A percentile compares a stretch with the other conserved stretches of the same genome.
Evolutionary conservation across 2,797 vertebrate species (phyloP).

Genomic region (Malurus splendens): DNA sequence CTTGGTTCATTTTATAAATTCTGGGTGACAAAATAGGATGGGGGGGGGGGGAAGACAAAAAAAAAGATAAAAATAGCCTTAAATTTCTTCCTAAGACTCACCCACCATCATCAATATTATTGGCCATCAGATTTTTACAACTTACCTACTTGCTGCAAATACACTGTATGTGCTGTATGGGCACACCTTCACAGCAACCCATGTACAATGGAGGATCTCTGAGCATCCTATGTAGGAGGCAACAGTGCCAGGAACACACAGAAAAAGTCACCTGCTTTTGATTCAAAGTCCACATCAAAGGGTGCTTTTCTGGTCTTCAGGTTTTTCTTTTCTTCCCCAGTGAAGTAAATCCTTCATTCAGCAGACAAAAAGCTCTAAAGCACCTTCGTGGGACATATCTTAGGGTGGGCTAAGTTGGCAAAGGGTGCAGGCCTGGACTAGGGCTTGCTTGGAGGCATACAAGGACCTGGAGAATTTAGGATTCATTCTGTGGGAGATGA

Average conservation of each 20-base stretch:
- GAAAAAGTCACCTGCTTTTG: not conserved
- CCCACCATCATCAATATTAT: not conserved
- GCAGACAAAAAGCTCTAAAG: not conserved
- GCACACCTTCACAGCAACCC: not conserved
- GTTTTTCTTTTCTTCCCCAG: not conserved
- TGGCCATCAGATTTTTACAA: not conserved
- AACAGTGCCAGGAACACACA: not conserved
- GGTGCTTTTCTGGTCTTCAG: not conserved
- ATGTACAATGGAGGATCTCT: not conserved
- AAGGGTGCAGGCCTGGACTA: not conserved
- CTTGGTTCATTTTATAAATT: not conserved
- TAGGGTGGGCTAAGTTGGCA: not conserved
- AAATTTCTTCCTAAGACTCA: not conserved
- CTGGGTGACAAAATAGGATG: not conserved
- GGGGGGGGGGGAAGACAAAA: fast-evolving
- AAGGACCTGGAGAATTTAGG: not conserved
- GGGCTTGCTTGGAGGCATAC: not conserved
- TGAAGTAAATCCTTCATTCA: not conserved
- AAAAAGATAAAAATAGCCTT: not conserved
- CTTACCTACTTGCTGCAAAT: not conserved
- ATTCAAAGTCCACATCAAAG: not conserved
- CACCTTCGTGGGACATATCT: not conserved
- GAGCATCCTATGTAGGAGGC: not conserved
- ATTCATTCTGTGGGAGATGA: not conserved
- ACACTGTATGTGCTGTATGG: no score